phyloP scores from a whole-genome alignment of 2,113 vertebrate genomes.

The Siniperca chuatsi region DNA sequence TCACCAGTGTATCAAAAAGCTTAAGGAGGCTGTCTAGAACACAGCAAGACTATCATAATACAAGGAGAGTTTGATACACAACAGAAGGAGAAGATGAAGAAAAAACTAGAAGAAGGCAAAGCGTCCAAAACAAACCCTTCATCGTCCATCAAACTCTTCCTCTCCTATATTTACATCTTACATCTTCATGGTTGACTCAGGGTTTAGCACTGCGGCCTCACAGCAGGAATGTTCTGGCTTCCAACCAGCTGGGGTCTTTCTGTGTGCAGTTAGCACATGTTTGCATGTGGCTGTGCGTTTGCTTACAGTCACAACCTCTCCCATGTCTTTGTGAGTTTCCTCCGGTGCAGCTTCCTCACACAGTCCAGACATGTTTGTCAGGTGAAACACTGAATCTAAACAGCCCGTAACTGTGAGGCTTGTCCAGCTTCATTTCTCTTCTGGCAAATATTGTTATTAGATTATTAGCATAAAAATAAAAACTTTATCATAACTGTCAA shows the following conservation, averaged over 20 bases:
- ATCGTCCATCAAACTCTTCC: neutral
- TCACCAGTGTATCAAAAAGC: neutral
- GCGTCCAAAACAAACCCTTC: neutral
- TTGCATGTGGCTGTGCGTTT: slow-evolving; percentile 11
- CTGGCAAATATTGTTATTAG: neutral
- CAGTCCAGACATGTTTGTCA: slow-evolving; percentile 14
- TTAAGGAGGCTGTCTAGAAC: neutral
- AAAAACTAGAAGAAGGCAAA: neutral
- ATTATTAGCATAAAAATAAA: neutral
- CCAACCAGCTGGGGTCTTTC: neutral
- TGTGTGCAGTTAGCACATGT: slow-evolving; percentile 1
- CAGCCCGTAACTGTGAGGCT: neutral
- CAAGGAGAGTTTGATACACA: neutral
- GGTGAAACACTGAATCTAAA: slow-evolving; percentile 12
- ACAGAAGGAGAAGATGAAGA: neutral
- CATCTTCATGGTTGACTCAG: neutral
- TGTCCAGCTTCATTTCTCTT: neutral
- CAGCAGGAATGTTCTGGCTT: slow-evolving; percentile 13
- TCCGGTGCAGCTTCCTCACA: slow-evolving; percentile 20
- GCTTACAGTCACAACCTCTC: neutral
- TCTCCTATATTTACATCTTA: neutral
- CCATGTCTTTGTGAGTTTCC: slow-evolving; percentile 7
- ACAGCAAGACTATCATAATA: too few relatives aligned
- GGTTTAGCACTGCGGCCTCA: neutral
- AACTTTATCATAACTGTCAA: neutral